phyloP scores from a whole-genome alignment of 2,113 vertebrate genomes.

The Poicephalus meyeri region DNA sequence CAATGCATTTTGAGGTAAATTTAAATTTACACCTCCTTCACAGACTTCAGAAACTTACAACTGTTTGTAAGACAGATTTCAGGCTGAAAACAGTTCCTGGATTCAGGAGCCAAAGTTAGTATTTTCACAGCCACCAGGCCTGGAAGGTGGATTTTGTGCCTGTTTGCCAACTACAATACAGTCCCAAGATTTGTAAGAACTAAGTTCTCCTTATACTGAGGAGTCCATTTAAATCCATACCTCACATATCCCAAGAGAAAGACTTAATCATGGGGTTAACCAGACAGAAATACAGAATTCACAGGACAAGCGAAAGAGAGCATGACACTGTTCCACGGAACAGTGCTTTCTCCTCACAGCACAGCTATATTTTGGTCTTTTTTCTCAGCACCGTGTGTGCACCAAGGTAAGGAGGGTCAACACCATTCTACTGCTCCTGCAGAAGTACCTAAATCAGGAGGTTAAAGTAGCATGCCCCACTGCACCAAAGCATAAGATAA shows the following conservation, averaged over 20 bases:
- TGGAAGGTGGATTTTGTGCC: background rate
- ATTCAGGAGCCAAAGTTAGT: background rate
- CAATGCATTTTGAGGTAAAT: background rate
- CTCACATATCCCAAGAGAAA: background rate
- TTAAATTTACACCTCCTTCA: background rate
- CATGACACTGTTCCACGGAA: accelerated
- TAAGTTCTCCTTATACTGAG: background rate
- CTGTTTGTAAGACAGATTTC: background rate
- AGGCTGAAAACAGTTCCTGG: background rate
- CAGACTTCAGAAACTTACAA: background rate
- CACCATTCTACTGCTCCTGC: accelerated
- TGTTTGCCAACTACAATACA: background rate
- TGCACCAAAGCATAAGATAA: accelerated
- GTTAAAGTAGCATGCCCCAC: background rate
- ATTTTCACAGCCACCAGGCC: background rate
- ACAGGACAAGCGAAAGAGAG: background rate
- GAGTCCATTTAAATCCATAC: background rate
- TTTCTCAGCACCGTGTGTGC: accelerated
- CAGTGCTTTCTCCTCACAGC: accelerated
- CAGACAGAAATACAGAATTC: background rate
- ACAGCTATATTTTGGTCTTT: background rate
- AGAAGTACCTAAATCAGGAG: background rate
- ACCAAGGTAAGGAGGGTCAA: background rate
- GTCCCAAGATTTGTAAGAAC: background rate
- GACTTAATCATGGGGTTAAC: background rate